Base-by-base conservation (phyloP, 2,888 invertebrate species). In the Drosophila tanythrix region DNA sequence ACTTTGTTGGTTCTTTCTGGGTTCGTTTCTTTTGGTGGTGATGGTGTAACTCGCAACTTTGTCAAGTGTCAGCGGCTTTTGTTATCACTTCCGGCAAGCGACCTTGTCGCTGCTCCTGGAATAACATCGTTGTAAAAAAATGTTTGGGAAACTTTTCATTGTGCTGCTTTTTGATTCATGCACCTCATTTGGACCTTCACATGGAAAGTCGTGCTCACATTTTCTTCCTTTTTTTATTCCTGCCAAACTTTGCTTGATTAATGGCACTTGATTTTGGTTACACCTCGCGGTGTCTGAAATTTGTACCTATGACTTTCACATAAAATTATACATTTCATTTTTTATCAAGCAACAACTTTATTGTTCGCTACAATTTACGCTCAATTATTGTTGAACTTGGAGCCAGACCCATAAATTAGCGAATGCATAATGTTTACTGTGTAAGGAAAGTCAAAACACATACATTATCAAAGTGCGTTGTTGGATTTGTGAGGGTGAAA, bases 51-150 rank as follows among this genome's bases (percentile, higher is more conserved):
- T 82, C 65, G 74, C 82, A 82, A 89, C 83, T 91, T 89, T 91
- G 89, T 90, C 89, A 91, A 89, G 89, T 91, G 90, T 89, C 91
- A 89, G 85, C 85, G 80, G 83, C 85, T 89, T 81, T 88, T 88
- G 88, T 90, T 91, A 90, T 90, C 90, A 90, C 76, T 88, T 88
- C 89, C 88, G 88, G 79, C 77, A 81, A 70, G 52, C 62, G 72
- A 76, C 74, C 71, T 76, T 73, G 82, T 64, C 74, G 73, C 69
- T 59, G 60, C 57, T 66, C 64, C 66, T 46, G 46, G 43, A 71
- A 59, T 72, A 73, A 65, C 76, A 83, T 64, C 76, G 76, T 58
- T 66, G 83, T 82, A 80, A 82, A 78, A 78, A 81, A 85, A 87
- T 87, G 76, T 72, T 70, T 63, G 25, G 31, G n/a, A 76, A 85